phyloP scores from a whole-genome alignment of 2,888 invertebrate genomes.

The Rhingia rostrata region DNA sequence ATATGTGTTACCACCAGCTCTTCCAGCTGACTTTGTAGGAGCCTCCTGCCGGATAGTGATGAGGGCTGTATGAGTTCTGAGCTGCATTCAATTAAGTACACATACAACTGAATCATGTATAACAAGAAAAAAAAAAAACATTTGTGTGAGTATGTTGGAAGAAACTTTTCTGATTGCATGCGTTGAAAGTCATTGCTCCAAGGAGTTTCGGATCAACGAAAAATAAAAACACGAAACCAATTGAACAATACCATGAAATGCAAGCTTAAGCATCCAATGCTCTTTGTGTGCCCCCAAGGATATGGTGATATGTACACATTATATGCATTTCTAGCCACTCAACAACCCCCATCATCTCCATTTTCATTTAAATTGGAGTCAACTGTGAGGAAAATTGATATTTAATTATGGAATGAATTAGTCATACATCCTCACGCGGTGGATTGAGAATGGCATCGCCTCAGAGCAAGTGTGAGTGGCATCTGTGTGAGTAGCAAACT shows the following conservation, averaged over 20 bases:
- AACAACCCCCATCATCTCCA: too few species aligned
- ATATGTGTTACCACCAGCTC: background rate
- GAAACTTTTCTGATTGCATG: slow-evolving; percentile 14
- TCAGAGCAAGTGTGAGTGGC: background rate
- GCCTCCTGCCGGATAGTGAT: background rate
- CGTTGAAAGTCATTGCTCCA: slow-evolving; percentile 13
- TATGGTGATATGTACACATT: background rate
- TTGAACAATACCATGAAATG: slow-evolving; percentile 1
- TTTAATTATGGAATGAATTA: slow-evolving; percentile 62
- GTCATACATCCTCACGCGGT: slow-evolving; percentile 31
- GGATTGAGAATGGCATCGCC: background rate
- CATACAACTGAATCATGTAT: background rate
- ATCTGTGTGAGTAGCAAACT: background rate
- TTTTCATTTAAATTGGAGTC: slow-evolving; percentile 26
- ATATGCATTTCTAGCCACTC: background rate
- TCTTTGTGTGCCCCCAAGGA: slow-evolving; percentile 4
- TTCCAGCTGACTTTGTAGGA: background rate
- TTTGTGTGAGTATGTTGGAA: background rate
- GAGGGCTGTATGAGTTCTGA: background rate
- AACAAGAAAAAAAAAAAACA: slow-evolving; percentile 6
- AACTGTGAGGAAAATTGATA: slow-evolving; percentile 60
- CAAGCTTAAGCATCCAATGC: background rate
- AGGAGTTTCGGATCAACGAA: slow-evolving; percentile 12
- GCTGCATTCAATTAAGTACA: slow-evolving; percentile 20
- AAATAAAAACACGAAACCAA: slow-evolving; percentile 2